A percentile compares a stretch with the other conserved stretches of the same genome.
These are phyloP conservation scores for Actenoides hombroni DNA, from an alignment of 2,113 vertebrate species.

Conservation along the genomic window DNA sequence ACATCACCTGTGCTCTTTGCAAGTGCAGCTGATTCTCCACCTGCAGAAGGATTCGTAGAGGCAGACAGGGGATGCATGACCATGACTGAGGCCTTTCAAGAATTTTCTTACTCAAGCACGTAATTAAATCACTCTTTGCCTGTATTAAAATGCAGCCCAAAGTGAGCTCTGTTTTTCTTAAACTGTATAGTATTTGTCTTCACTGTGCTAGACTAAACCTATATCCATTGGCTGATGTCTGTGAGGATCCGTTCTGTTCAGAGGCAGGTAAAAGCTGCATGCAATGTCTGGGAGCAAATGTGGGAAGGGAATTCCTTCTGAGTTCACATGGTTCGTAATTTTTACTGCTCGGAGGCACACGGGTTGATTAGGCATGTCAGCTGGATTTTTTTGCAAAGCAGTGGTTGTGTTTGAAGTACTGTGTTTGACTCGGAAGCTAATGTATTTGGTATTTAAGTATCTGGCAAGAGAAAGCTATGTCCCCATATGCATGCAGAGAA, in stretches of 20 bases:
- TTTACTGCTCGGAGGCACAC: neutral
- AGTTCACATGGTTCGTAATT: neutral
- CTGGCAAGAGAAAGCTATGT: conserved; percentile 24
- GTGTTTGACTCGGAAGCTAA: neutral
- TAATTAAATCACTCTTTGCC: neutral
- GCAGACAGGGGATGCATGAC: neutral
- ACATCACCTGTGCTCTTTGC: neutral
- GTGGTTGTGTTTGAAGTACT: neutral
- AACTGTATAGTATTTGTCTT: neutral
- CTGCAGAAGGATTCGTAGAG: neutral
- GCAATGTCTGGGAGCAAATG: neutral
- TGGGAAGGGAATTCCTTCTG: conserved; percentile 3
- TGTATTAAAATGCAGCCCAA: neutral
- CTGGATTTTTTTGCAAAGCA: neutral
- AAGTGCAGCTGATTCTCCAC: neutral
- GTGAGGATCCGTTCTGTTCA: neutral
- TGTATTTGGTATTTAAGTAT: conserved; percentile 44
- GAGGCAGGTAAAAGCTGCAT: neutral
- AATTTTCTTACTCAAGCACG: neutral
- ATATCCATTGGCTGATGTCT: neutral
- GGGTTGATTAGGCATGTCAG: neutral
- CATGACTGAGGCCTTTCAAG: neutral
- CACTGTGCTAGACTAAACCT: neutral
- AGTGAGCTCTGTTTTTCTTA: neutral
- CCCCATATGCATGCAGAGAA: conserved; percentile 14